A percentile compares a stretch with the other conserved stretches of the same genome.
These are phyloP conservation scores for Dermatophagoides farinae DNA, from an alignment of 1,140 invertebrate species.

Conservation along the genomic window DNA sequence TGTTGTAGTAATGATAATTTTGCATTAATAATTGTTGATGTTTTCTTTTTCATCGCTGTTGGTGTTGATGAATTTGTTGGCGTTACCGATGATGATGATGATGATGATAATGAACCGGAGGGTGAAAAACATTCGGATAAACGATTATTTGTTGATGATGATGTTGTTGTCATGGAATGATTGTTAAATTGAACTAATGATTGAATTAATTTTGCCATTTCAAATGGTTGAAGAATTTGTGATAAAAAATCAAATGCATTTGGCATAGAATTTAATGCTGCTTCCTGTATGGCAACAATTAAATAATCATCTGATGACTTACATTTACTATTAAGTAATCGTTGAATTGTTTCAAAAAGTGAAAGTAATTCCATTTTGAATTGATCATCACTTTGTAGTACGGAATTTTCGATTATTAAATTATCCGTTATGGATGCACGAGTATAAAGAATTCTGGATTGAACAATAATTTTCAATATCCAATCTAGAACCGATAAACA, in stretches of 20 bases:
- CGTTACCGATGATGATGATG: background rate
- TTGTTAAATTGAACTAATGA: background rate
- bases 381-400: slow-evolving; percentile 40
- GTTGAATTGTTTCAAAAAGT: slow-evolving; percentile 50
- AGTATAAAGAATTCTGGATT: slow-evolving; percentile 67
- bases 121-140: slow-evolving; percentile 21
- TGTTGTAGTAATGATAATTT: slow-evolving; percentile 50
- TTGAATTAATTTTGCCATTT: slow-evolving; percentile 1
- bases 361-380: slow-evolving; percentile 52
- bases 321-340: slow-evolving; percentile 38
- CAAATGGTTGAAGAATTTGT: background rate
- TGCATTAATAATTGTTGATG: slow-evolving; percentile 37
- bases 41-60: background rate
- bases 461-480: slow-evolving; percentile 84
- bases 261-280: background rate
- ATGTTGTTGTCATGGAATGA: background rate
- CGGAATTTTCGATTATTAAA: background rate
- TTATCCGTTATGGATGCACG: slow-evolving; percentile 53
- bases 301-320: slow-evolving; percentile 7
- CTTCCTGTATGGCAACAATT: slow-evolving; percentile 1
- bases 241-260: background rate
- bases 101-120: slow-evolving; percentile 27
- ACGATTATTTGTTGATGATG: slow-evolving; percentile 34
- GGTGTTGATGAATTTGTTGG: background rate
- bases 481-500: slow-evolving; percentile 78